A percentile compares a stretch with the other conserved stretches of the same genome.
Evolutionary conservation across 2,888 invertebrate genomes (phyloP).

Genomic region (Embidobia sp.): DNA sequence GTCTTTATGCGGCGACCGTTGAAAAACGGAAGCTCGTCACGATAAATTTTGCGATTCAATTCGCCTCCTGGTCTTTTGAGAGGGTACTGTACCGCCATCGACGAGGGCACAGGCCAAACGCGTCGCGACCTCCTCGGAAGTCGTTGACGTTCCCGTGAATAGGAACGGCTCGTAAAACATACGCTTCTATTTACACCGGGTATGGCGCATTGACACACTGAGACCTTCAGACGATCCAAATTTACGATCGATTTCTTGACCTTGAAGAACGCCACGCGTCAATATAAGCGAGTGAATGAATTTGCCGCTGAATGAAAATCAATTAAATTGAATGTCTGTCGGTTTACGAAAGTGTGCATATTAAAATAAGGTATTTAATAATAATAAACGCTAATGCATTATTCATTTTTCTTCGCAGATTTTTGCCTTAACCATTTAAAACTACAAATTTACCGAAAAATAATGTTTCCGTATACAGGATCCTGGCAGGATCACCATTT

Average conservation of each 20-base stretch:
- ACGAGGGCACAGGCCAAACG: slow-evolving; percentile 74
- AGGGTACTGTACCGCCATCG: slow-evolving; percentile 83
- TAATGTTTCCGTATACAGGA: too few relatives aligned
- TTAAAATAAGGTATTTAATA: too few relatives aligned
- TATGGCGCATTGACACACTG: slow-evolving; percentile 50
- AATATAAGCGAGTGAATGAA: slow-evolving; percentile 9
- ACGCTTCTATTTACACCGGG: slow-evolving; percentile 83
- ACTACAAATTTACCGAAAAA: too few relatives aligned
- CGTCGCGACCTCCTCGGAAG: slow-evolving; percentile 66
- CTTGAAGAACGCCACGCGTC: slow-evolving; percentile 37
- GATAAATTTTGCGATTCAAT: slow-evolving; percentile 81
- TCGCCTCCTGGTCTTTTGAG: slow-evolving; percentile 72
- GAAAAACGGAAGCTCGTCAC: slow-evolving; percentile 80
- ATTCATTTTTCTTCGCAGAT: too few relatives aligned
- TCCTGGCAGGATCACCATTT: too few relatives aligned
- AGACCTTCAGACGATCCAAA: slow-evolving; percentile 52
- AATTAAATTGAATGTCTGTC: not conserved
- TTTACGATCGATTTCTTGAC: slow-evolving; percentile 58
- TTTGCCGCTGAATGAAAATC: not conserved
- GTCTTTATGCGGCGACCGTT: slow-evolving; percentile 76
- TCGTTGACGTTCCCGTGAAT: slow-evolving; percentile 54
- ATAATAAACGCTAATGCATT: too few relatives aligned
- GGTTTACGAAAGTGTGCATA: too few relatives aligned
- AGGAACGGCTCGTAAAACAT: slow-evolving; percentile 80
- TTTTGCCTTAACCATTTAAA: too few relatives aligned